Evolutionary conservation across 2,888 invertebrate species (phyloP).

Genomic region (Scaptomyza parva): DNA sequence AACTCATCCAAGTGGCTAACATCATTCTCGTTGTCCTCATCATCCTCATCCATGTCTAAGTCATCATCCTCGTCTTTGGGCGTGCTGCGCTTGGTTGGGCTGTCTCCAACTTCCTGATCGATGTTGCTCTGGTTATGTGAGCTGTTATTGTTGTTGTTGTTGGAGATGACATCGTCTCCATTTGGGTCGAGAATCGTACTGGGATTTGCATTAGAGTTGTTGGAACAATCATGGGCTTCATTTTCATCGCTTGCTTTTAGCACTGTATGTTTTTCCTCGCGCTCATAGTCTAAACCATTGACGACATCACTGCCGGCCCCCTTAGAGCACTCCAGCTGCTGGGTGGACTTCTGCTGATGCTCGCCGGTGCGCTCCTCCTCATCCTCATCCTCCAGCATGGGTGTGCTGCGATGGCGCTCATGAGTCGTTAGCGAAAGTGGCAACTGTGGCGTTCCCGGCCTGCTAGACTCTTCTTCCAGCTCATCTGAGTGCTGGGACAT

Average conservation of each 20-base stretch:
- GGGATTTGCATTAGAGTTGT: slow-evolving; percentile 40
- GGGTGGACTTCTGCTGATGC: slow-evolving; percentile 37
- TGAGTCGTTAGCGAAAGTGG: slow-evolving; percentile 90
- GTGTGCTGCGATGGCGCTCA: slow-evolving; percentile 82
- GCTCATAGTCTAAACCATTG: slow-evolving; percentile 69
- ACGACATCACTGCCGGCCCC: slow-evolving; percentile 63
- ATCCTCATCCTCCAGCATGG: slow-evolving; percentile 70
- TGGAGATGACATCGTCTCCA: slow-evolving; percentile 28
- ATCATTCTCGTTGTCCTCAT: slow-evolving; percentile 84
- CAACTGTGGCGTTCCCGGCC: slow-evolving; percentile 89
- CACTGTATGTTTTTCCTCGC: slow-evolving; percentile 45
- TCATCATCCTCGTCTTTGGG: slow-evolving; percentile 84
- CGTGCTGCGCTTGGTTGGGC: slow-evolving; percentile 71
- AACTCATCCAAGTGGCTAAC: slow-evolving; percentile 84
- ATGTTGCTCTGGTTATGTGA: slow-evolving; percentile 51
- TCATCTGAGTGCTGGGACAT: slow-evolving; percentile 89
- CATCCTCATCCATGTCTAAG: slow-evolving; percentile 84
- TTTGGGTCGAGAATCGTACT: slow-evolving; percentile 30
- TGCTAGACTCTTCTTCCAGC: slow-evolving; percentile 87
- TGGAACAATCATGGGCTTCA: slow-evolving; percentile 46
- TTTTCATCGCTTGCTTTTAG: slow-evolving; percentile 26
- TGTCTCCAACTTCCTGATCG: slow-evolving; percentile 49
- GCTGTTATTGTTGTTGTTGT: slow-evolving; percentile 56
- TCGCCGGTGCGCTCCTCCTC: slow-evolving; percentile 44
- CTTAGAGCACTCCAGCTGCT: slow-evolving; percentile 45